A percentile compares a stretch with the other conserved stretches of the same genome.
Conservation (phyloP, 1,140 invertebrate species). For the Brachionus paranguensis region DNA sequence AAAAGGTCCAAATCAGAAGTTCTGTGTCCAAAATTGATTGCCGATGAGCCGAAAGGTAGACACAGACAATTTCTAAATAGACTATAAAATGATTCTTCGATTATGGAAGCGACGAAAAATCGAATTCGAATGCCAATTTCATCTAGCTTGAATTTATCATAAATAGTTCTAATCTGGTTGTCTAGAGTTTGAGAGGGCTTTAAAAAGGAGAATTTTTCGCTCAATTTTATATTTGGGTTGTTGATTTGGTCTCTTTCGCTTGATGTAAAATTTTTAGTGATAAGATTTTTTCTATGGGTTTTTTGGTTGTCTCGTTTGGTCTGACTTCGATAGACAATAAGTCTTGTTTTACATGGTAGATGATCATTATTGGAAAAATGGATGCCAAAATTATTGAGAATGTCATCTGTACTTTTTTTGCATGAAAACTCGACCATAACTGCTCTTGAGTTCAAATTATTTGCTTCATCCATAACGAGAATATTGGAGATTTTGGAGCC, state of each 20-base stretch:
- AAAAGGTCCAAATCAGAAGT: conserved; percentile 29
- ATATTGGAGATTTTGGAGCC: not conserved
- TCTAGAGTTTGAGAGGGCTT: not conserved
- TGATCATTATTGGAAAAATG: not conserved
- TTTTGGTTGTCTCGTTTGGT: not conserved
- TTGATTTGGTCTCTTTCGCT: not conserved
- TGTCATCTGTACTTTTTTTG: not conserved
- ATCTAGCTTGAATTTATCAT: conserved; percentile 1
- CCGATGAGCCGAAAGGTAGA: conserved; percentile 15
- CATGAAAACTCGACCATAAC: not conserved
- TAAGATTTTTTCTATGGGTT: not conserved
- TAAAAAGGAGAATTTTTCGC: conserved; percentile 17
- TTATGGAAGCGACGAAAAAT: conserved; percentile 5
- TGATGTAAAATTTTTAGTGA: not conserved
- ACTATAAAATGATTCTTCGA: conserved; percentile 28
- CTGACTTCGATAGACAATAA: not conserved
- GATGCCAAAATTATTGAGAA: not conserved
- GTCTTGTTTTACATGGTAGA: not conserved
- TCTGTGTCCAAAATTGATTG: conserved; percentile 10
- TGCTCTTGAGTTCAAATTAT: not conserved
- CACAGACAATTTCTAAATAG: conserved; percentile 5
- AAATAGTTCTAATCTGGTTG: not conserved
- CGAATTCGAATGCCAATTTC: not conserved
- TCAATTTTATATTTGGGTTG: not conserved
- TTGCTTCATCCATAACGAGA: not conserved